Base-by-base conservation (phyloP, 2,888 invertebrate species). In the Drosophila quasianomalipes region DNA sequence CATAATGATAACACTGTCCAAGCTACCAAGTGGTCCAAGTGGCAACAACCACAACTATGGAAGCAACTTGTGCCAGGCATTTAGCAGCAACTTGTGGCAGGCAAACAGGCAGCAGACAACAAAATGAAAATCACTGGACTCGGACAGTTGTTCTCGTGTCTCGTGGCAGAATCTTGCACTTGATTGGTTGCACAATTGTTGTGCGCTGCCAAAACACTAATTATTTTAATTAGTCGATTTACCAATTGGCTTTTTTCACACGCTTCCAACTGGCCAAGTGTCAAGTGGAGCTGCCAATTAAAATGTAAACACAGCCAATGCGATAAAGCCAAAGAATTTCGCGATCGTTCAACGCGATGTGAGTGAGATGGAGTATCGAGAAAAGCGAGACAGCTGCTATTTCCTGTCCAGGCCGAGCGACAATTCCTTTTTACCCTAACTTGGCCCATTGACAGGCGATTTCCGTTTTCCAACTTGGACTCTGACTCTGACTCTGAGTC, bases 191-290 rank as follows among this genome's bases (percentile, higher is more conserved):
- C 79, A 74, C 70, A 51, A 19, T 77, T 57, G 51, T 30, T 62
- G 69, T 65, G 51, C 55, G 58, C 64, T 75, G 66, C 58, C 58
- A 54, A 66, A 80, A 83, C 68, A 72, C 75, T 47, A 88, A 85
- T 85, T 85, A 89, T 84, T 87, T 89, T 85, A 85, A 84, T 85
- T 87, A 87, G 82, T 69, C 73, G 68, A 66, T 79, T 74, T 81
- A 39, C 61, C 79, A 79, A 71, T 78, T 78, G 82, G 63, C 62
- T 66, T 61, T 68, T 79, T 80, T 80, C 80, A 79, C 80, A 80
- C 80, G 79, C 71, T 68, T 57, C n/a, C 52, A 54, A 59, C 55
- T 63, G 47, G 61, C 65, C 51, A 44, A 69, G 65, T 69, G 69
- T 63, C 57, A 58, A 66, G 44, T 54, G 47, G 51, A 19, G 75